These are phyloP conservation scores for Melanotaenia maccullochi DNA, from an alignment of 2,797 vertebrate genomes.

Conservation along the genomic window DNA sequence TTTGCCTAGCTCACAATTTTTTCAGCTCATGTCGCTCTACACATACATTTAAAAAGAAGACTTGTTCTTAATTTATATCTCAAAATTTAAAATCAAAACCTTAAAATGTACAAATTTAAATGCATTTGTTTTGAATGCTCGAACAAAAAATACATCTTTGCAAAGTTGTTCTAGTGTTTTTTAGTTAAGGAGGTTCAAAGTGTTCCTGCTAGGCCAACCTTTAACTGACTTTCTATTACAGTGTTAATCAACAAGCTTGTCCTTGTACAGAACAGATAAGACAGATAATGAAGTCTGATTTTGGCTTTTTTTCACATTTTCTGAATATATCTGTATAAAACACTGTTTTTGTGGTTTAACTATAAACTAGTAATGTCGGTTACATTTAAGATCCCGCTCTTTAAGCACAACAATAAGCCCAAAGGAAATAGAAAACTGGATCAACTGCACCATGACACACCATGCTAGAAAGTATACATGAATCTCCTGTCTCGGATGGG, in stretches of 20 bases:
- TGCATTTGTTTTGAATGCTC: not conserved
- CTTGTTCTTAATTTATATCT: not conserved
- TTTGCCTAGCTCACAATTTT: slow-evolving; percentile 8
- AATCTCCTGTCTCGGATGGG: too few relatives aligned
- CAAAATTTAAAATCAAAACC: not conserved
- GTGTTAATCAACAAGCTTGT: slow-evolving; percentile 7
- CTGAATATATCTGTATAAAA: not conserved
- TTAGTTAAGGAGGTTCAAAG: not conserved
- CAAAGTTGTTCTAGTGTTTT: not conserved
- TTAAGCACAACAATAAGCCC: not conserved
- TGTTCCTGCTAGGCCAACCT: not conserved
- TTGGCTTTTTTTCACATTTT: not conserved
- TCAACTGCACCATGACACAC: too few relatives aligned
- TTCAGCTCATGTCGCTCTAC: not conserved
- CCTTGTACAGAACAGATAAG: slow-evolving; percentile 1
- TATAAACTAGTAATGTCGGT: not conserved
- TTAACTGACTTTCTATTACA: slow-evolving; percentile 20
- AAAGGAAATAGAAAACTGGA: not conserved
- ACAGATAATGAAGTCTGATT: not conserved
- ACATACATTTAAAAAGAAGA: not conserved
- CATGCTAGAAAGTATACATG: too few relatives aligned
- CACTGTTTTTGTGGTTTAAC: not conserved
- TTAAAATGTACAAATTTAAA: too few relatives aligned
- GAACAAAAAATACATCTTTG: not conserved
- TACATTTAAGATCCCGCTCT: not conserved